Conservation (phyloP, 1,140 invertebrate genomes). For the Saccostrea glomerata region DNA sequence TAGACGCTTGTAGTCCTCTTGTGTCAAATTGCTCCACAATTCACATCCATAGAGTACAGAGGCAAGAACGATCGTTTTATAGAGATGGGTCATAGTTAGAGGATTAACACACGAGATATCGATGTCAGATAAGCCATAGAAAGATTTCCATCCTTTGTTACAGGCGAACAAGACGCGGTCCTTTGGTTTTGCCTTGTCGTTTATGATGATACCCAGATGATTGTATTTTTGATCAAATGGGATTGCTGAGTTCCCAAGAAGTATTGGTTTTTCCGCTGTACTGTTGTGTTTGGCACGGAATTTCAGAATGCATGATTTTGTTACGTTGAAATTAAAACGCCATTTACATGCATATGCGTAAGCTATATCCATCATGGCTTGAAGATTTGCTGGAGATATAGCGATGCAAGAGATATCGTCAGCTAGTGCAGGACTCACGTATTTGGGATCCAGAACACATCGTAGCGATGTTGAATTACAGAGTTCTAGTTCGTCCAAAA, state of each 20-base stretch:
- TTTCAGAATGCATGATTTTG: neutral
- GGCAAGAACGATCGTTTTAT: too few species aligned
- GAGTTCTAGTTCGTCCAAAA: too few species aligned
- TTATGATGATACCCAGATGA: too few species aligned
- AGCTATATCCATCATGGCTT: constrained; percentile 6
- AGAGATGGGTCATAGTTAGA: too few species aligned
- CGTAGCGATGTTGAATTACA: neutral
- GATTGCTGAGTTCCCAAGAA: neutral
- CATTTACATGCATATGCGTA: constrained; percentile 14
- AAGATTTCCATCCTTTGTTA: constrained; percentile 26
- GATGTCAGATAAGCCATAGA: too few species aligned
- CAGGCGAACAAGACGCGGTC: neutral
- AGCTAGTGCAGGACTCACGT: neutral
- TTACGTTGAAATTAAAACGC: constrained; percentile 2
- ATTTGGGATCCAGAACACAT: neutral
- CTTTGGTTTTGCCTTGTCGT: neutral
- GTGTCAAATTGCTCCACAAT: too few species aligned
- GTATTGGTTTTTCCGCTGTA: neutral
- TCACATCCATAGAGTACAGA: too few species aligned
- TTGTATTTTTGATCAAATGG: neutral
- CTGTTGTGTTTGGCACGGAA: constrained; percentile 10
- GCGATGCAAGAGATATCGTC: too few species aligned
- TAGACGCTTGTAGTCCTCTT: too few species aligned
- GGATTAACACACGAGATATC: too few species aligned
- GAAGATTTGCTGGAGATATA: constrained; percentile 13